Percentiles rank a stretch among this genome's conserved stretches.
These are phyloP conservation scores for Parnassius glacialis DNA, from an alignment of 2,888 invertebrate genomes.

Conservation along the genomic window DNA sequence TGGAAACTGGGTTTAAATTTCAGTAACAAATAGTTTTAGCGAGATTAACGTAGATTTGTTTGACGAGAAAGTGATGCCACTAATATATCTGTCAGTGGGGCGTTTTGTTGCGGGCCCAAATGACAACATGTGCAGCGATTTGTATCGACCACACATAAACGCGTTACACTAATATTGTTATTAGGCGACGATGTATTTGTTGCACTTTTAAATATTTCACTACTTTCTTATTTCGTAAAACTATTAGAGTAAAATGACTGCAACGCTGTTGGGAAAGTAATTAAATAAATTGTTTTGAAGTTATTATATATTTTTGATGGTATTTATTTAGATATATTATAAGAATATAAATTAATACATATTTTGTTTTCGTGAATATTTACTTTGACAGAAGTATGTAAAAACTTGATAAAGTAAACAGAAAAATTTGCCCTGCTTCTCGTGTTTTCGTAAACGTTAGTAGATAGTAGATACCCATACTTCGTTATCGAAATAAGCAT, in stretches of 20 bases:
- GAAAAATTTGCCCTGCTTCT: too few species aligned
- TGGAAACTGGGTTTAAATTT: constrained; percentile 2
- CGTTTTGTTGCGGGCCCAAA: constrained; percentile 66
- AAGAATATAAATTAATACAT: too few species aligned
- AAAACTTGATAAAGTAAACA: too few species aligned
- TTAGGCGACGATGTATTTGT: constrained; percentile 69
- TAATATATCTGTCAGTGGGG: constrained; percentile 75
- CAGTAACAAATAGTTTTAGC: background rate
- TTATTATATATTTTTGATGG: too few species aligned
- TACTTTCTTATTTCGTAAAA: constrained; percentile 58
- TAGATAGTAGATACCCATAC: too few species aligned
- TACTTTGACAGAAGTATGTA: too few species aligned
- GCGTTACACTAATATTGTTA: constrained; percentile 56
- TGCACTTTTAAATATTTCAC: constrained; percentile 57
- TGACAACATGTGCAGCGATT: constrained; percentile 68
- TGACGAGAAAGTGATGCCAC: constrained; percentile 55
- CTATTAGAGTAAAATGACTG: constrained; percentile 54
- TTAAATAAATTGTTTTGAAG: too few species aligned
- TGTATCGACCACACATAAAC: constrained; percentile 66
- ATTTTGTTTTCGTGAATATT: too few species aligned
- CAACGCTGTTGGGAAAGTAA: background rate
- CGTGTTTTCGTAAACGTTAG: too few species aligned
- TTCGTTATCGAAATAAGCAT: too few species aligned
- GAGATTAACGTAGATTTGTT: constrained; percentile 33
- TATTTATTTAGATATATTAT: too few species aligned